Conservation (phyloP, 2,888 invertebrate species). For the Harpalus rufipes region DNA sequence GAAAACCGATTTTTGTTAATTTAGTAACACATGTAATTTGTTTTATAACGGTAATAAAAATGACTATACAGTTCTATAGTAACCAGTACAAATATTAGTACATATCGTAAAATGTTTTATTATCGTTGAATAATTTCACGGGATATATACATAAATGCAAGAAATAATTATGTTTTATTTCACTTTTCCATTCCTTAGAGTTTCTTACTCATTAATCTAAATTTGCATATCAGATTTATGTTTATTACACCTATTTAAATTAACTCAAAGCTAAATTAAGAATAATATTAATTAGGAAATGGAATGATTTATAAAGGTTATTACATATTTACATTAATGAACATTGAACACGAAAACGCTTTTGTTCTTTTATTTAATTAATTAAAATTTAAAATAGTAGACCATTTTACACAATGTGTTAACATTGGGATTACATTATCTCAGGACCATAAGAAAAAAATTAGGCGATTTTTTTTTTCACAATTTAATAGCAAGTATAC, state of each 20-base stretch:
- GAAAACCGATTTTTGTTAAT: slow-evolving; percentile 3
- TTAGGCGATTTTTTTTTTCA: neutral
- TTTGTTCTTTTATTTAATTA: neutral
- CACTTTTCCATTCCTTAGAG: neutral
- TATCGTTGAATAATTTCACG: slow-evolving; percentile 6
- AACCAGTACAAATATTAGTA: slow-evolving; percentile 6
- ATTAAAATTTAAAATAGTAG: neutral
- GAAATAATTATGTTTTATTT: slow-evolving; percentile 7
- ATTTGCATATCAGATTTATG: slow-evolving; percentile 3
- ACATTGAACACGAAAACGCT: neutral
- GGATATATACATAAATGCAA: neutral
- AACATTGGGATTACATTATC: neutral
- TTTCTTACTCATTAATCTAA: slow-evolving; percentile 3
- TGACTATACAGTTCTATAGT: neutral
- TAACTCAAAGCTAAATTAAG: slow-evolving; percentile 10
- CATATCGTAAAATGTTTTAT: slow-evolving; percentile 5
- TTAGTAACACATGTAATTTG: neutral
- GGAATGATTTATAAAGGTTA: neutral
- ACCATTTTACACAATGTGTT: neutral
- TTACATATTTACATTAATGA: neutral
- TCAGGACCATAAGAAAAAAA: neutral
- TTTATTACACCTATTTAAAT: slow-evolving; percentile 4
- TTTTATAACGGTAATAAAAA: slow-evolving; percentile 4
- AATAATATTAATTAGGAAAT: slow-evolving; percentile 11
- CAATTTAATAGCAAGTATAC: too few species aligned